A percentile compares a stretch with the other conserved stretches of the same genome.
phyloP scores from a whole-genome alignment of 2,888 invertebrate genomes.

The Galeopsomyia nigrocyanea region DNA sequence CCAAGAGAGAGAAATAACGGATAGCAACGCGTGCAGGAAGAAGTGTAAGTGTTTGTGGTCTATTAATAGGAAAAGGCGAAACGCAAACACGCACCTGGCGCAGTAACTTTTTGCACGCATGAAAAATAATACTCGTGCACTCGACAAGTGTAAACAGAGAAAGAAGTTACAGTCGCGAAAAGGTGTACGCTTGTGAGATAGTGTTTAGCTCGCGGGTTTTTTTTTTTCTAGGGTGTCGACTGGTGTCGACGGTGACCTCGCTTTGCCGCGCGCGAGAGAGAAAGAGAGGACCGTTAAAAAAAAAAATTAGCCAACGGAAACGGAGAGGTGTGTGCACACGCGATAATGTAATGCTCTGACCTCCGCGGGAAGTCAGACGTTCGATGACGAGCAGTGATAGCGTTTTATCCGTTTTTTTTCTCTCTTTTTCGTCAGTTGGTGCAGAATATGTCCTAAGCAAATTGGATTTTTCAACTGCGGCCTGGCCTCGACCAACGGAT shows the following conservation, averaged over 20 bases:
- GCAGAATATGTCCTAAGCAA: too few relatives aligned
- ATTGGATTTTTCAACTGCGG: too few relatives aligned
- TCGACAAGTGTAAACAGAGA: background rate
- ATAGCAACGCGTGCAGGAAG: background rate
- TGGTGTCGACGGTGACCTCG: background rate
- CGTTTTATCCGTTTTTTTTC: too few relatives aligned
- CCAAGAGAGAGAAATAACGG: background rate
- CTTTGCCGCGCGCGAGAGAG: constrained; percentile 27
- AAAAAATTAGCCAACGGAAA: background rate
- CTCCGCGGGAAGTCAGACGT: too few relatives aligned
- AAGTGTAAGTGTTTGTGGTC: background rate
- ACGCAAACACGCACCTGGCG: background rate
- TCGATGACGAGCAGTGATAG: too few relatives aligned
- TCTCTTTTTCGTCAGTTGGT: too few relatives aligned
- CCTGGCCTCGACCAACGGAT: too few relatives aligned
- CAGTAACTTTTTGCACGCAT: constrained; percentile 10
- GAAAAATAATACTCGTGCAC: constrained; percentile 14
- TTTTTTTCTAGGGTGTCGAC: background rate
- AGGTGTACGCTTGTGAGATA: constrained; percentile 3
- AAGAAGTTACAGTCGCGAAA: constrained; percentile 11
- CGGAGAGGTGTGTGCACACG: too few relatives aligned
- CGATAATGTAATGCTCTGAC: too few relatives aligned
- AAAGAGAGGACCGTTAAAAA: constrained; percentile 15
- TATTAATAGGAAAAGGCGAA: constrained; percentile 4
- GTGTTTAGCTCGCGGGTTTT: background rate